Conservation (phyloP, 1,140 invertebrate species). For the Pinna nobilis region DNA sequence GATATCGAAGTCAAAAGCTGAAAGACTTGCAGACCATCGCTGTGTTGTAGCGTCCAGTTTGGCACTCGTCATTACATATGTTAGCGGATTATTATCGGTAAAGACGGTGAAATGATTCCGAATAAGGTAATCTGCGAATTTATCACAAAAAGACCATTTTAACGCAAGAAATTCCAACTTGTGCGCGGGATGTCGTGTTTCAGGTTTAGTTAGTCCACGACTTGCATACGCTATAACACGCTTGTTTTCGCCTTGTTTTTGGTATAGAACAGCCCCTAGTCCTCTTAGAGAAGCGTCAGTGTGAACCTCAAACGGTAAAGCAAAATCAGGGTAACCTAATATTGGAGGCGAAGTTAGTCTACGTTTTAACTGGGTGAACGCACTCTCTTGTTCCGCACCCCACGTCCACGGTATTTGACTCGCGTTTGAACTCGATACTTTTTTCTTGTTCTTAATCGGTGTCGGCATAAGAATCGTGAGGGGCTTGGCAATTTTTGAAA, state of each 20-base stretch:
- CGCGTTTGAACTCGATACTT: neutral
- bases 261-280: slow-evolving; percentile 60
- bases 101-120: slow-evolving; percentile 1
- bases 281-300: slow-evolving; percentile 44
- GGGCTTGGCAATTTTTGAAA: slow-evolving; percentile 26
- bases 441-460: neutral
- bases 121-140: slow-evolving; percentile 23
- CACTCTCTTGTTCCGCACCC: slow-evolving; percentile 8
- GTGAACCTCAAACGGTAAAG: slow-evolving; percentile 39
- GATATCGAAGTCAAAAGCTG: slow-evolving; percentile 29
- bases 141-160: slow-evolving; percentile 31
- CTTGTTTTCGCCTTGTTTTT: slow-evolving; percentile 42
- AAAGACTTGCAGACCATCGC: slow-evolving; percentile 25
- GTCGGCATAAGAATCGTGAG: slow-evolving; percentile 12
- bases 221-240: slow-evolving; percentile 40
- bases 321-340: slow-evolving; percentile 41
- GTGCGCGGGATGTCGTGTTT: slow-evolving; percentile 28
- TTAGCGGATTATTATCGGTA: slow-evolving; percentile 45
- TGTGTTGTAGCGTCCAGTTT: slow-evolving; percentile 36
- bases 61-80: slow-evolving; percentile 33
- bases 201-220: slow-evolving; percentile 21
- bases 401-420: neutral
- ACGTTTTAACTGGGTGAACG: slow-evolving; percentile 43
- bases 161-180: slow-evolving; percentile 33
- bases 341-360: slow-evolving; percentile 37